Conservation (phyloP, 2,888 invertebrate species). For the Melanchra persicariae region DNA sequence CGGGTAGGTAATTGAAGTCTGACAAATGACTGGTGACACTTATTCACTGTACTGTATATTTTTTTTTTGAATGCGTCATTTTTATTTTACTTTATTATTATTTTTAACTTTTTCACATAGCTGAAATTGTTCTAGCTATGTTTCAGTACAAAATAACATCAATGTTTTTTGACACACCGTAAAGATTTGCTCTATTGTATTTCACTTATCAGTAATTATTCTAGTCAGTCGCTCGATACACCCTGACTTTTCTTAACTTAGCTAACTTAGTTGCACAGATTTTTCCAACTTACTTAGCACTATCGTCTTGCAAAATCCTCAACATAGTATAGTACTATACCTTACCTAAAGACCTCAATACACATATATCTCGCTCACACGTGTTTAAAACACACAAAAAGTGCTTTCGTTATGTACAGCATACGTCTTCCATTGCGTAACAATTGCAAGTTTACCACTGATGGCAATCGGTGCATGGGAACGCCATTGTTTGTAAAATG, state of each 20-base stretch:
- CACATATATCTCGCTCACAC: constrained; percentile 86
- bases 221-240: neutral
- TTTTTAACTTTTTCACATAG: no score
- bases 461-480: constrained; percentile 88
- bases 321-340: constrained; percentile 39
- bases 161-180: no score
- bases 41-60: neutral
- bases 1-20: neutral
- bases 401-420: constrained; percentile 84
- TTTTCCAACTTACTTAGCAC: neutral
- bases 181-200: no score
- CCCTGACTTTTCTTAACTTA: neutral
- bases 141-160: no score
- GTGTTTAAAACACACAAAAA: constrained; percentile 82
- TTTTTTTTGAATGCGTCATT: neutral
- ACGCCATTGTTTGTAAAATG: constrained; percentile 79
- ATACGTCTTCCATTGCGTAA: constrained; percentile 88
- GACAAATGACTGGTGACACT: neutral
- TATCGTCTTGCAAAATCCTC: constrained; percentile 36
- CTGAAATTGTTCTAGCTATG: no score
- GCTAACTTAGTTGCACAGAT: neutral
- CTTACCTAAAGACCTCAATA: constrained; percentile 79
- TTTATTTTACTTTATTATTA: no score
- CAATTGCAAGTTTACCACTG: constrained; percentile 83
- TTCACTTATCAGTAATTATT: neutral